Evolutionary conservation across 2,113 vertebrate species (phyloP), one percentile per base, ranked within the genome.

Genomic region (Garra rufa): DNA sequence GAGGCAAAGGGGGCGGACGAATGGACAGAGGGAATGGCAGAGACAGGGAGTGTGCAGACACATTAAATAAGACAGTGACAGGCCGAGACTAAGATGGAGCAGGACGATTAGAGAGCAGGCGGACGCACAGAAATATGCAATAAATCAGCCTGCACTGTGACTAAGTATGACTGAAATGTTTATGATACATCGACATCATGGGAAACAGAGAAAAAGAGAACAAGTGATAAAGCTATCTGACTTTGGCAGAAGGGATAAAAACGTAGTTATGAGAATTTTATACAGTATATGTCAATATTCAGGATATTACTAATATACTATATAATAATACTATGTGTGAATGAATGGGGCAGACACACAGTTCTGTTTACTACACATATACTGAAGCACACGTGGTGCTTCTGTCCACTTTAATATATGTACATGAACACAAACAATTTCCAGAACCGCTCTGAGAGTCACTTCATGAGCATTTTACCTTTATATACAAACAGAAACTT

Each of bases 81-180:
- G 88, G 76, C 59, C 8, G 80, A 81, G 85, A 81, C 86, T 74
- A 87, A 89, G 91, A 91, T 76, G 83, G 87, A 85, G 88, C 82
- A 59, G 83, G 80, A 81, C 70, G 90, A 90, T 92, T 90, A 91
- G 88, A 89, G 84, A 17, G n/a, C 85, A 52, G 84, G 82, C 85
- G 85, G 87, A 90, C 82, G 80, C 38, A 30, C 59, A 85, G 84
- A 78, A 82, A 84, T 30, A 34, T 83, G 85, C 86, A 92, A 92
- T 91, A 91, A 92, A 92, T 92, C 92, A 91, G 83, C 73, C 80
- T n/a, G 82, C 15, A 44, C 88, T 80, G 85, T 87, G 76, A 77
- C 83, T 88, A 86, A 91, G 86, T 88, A 86, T 90, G 90, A 91
- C 89, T 89, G 89, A 93, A 91, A 91, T 92, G 89, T 91, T 90